Conservation (phyloP, 30 jellyfish, hydroid and myxozoan species). For the Nemopilema nomurai region DNA sequence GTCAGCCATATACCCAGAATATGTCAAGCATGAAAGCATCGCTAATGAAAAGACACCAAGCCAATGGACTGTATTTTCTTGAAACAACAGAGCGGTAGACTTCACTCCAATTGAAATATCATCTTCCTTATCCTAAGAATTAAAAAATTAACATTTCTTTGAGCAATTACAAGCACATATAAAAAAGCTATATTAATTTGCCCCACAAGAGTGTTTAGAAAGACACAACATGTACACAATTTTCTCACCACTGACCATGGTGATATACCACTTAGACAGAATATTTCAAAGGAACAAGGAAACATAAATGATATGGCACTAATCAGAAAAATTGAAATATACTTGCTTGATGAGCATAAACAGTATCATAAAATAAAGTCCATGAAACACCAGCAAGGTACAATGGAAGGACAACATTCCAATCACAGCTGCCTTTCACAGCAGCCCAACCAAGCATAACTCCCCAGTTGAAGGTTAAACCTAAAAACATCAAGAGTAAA, state of each 20-base stretch:
- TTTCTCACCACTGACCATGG: too few relatives aligned
- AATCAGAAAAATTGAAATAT: too few relatives aligned
- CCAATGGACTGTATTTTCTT: conserved; percentile 73
- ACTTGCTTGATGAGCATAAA: conserved; percentile 96
- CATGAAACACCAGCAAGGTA: conserved; percentile 81
- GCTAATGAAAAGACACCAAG: conserved; percentile 61
- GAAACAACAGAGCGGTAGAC: conserved; percentile 86
- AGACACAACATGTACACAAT: too few relatives aligned
- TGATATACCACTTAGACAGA: too few relatives aligned
- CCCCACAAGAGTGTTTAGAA: too few relatives aligned
- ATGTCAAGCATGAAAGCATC: conserved; percentile 56
- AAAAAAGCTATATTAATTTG: too few relatives aligned
- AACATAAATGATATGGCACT: too few relatives aligned
- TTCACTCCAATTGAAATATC: conserved; percentile 81
- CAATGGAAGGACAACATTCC: conserved; percentile 83
- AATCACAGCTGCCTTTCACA: conserved; percentile 84
- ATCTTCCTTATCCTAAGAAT: conserved; percentile 85
- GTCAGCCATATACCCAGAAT: conserved; percentile 76
- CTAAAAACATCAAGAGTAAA: too few relatives aligned
- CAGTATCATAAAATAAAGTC: conserved; percentile 89
- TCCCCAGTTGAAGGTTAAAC: conserved; percentile 95
- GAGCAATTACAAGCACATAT: too few relatives aligned
- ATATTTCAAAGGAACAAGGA: too few relatives aligned
- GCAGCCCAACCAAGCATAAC: conserved; percentile 97
- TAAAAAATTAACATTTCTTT: too few relatives aligned